Evolutionary conservation across 2,888 invertebrate genomes (phyloP).

Genomic region (Pomacea canaliculata): DNA sequence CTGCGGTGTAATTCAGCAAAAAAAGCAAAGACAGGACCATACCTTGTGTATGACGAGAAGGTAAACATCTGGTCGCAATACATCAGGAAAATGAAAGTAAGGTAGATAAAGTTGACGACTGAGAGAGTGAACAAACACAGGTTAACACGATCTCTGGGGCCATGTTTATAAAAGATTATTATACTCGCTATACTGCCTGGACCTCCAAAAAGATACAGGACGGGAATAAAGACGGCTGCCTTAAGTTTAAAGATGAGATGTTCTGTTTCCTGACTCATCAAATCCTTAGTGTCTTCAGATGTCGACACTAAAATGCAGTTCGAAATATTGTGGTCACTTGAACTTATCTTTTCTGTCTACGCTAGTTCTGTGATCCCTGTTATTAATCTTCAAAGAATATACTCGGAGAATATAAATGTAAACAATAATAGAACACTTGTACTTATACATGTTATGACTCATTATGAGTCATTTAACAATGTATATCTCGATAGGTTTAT

Average conservation of each 20-base stretch:
- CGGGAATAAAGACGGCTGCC: not conserved
- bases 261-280: no score
- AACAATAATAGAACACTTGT: no score
- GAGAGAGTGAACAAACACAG: conserved; percentile 1
- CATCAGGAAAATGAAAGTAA: not conserved
- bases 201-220: not conserved
- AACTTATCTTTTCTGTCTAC: no score
- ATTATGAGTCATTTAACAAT: no score
- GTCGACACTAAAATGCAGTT: no score
- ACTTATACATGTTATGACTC: no score
- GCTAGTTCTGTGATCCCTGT: no score
- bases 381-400: no score
- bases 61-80: not conserved
- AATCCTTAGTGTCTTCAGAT: no score
- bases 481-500: no score
- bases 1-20: not conserved
- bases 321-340: no score
- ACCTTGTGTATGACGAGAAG: not conserved
- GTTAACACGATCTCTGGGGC: not conserved
- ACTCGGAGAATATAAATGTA: no score
- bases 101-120: not conserved
- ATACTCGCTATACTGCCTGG: not conserved
- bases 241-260: not conserved
- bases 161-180: not conserved
- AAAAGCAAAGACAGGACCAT: not conserved